Evolutionary conservation across 2,888 invertebrate genomes (phyloP).

Genomic region (Hoplodrina blanda): DNA sequence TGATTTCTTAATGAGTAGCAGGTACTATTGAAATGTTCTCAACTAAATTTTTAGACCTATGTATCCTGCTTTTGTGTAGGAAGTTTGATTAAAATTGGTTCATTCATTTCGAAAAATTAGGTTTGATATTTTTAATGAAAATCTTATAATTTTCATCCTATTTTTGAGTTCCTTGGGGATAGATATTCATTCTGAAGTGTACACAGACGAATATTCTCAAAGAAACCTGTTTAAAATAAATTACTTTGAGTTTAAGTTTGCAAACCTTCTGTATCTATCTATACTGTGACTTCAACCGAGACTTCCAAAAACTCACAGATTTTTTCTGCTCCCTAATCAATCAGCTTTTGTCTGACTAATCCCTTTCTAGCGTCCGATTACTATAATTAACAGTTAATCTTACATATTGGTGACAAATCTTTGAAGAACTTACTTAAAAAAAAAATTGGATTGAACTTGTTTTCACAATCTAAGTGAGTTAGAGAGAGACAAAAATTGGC

Average conservation of each 20-base stretch:
- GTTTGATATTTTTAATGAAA: no score
- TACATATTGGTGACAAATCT: slow-evolving; percentile 36
- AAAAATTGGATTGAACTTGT: slow-evolving; percentile 3
- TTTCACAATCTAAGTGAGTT: neutral
- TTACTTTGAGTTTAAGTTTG: neutral
- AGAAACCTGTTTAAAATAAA: no score
- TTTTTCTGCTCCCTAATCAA: slow-evolving; percentile 50
- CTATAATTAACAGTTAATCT: slow-evolving; percentile 53
- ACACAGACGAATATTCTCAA: no score
- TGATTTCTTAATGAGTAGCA: no score
- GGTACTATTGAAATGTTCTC: no score
- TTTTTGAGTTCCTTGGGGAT: no score
- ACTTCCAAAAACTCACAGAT: slow-evolving; percentile 21
- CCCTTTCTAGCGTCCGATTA: slow-evolving; percentile 34
- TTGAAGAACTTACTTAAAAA: neutral
- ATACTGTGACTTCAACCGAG: neutral
- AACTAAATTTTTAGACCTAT: no score
- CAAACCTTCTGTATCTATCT: neutral
- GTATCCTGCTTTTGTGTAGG: no score
- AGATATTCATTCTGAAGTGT: no score
- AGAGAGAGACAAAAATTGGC: neutral
- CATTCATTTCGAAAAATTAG: no score
- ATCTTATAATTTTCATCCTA: no score
- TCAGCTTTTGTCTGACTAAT: slow-evolving; percentile 54
- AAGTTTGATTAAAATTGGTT: no score